A percentile compares a stretch with the other conserved stretches of the same genome.
These are phyloP conservation scores for Geopemphigus sp. DNA, from an alignment of 1,140 invertebrate species.

Conservation along the genomic window DNA sequence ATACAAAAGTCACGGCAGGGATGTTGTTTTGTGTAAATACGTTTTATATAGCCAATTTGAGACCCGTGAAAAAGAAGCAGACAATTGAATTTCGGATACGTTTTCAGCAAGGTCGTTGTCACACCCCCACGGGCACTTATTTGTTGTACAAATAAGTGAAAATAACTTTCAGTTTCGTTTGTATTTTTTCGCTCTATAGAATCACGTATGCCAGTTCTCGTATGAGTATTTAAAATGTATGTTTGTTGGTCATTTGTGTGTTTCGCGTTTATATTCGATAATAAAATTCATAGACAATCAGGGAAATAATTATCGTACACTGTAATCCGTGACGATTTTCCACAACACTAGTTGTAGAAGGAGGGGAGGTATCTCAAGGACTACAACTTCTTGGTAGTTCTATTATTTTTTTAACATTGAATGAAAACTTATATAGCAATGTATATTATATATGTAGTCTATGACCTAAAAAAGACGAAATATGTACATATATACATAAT, in stretches of 20 bases:
- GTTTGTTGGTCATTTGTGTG: neutral
- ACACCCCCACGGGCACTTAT: constrained; percentile 22
- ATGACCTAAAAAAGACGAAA: constrained; percentile 42
- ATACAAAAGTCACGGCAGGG: constrained; percentile 34
- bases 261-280: neutral
- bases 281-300: constrained; percentile 36
- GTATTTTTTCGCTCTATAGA: neutral
- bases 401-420: constrained; percentile 45
- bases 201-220: neutral
- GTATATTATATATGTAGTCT: neutral
- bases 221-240: neutral
- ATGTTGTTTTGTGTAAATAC: constrained; percentile 38
- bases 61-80: constrained; percentile 19
- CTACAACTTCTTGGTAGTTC: constrained; percentile 29
- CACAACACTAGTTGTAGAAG: neutral
- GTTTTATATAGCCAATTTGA: constrained; percentile 33
- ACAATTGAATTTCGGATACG: constrained; percentile 40
- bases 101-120: constrained; percentile 32
- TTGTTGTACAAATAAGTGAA: constrained; percentile 35
- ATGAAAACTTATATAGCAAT: constrained; percentile 38
- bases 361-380: constrained; percentile 43
- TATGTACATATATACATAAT: neutral
- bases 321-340: constrained; percentile 45
- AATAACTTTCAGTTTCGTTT: constrained; percentile 41
- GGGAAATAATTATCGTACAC: constrained; percentile 42